Evolutionary conservation across 2,797 vertebrate species (phyloP), one percentile per base, ranked within the genome.

Genomic region (Eremophila alpestris): DNA sequence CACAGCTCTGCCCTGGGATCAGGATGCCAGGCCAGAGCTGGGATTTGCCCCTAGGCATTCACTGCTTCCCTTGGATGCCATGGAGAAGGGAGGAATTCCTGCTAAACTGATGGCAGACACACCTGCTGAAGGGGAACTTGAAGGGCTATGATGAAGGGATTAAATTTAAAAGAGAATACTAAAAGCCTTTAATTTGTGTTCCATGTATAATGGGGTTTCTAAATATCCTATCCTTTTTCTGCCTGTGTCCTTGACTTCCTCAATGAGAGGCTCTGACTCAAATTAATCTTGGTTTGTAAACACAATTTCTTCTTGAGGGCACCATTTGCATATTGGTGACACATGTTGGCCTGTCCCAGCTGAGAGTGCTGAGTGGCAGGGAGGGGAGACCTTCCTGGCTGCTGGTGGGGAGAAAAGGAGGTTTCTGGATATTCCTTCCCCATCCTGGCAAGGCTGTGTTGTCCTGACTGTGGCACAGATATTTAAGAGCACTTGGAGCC

Each of bases 201-300:
- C 46, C 8, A 4, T 19, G 4, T 29, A 13, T 45, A 68, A 48
- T 7, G 3, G 14, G 27, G 6, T 56, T 89, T 75, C 22, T 32
- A 78, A 67, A 48, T 30, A 59, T n/a, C 45, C 11, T 13, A 2
- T 27, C 49, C 20, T 51, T 48, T 82, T 43, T 26, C 74, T 73
- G 65, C 17, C 30, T 8, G 6, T 58, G n/a, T 19, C 27, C 56
- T 46, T 48, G n/a, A 16, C 29, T 36, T 48, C 12, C 19, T 88
- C 26, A 54, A 1, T 26, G 46, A 38, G 65, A 65, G 10, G 1
- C 5, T 67, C 22, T 87, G 45, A 27, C 24, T 54, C 1, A 0
- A 12, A 26, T 59, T 81, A 51, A 40, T 64, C 29, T 29, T 70
- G 29, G 17, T 46, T 60, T 60, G 48, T 24, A 52, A 52, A 36